Conservation (phyloP, 2,888 invertebrate genomes). For the Calliphora vomitoria region DNA sequence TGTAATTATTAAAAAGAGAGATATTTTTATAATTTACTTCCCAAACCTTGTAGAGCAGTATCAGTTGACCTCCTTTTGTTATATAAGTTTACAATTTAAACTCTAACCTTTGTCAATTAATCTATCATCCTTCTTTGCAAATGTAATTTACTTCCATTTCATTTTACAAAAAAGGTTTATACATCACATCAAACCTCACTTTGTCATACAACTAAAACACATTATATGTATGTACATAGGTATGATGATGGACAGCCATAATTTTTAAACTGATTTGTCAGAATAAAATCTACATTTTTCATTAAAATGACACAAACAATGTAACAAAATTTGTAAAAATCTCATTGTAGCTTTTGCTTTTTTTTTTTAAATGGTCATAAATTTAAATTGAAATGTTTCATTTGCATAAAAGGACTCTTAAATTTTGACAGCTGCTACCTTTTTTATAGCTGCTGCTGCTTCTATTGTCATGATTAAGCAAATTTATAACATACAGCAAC, state of each 20-base stretch:
- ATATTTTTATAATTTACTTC: too few species aligned
- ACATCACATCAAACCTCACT: background rate
- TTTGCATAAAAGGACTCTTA: slow-evolving; percentile 39
- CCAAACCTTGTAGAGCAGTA: too few species aligned
- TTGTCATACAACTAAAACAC: background rate
- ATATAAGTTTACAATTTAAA: background rate
- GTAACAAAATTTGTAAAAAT: background rate
- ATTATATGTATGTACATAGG: background rate
- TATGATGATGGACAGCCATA: background rate
- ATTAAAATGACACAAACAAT: background rate
- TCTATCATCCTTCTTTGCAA: background rate
- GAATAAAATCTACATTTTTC: slow-evolving; percentile 13
- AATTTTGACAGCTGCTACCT: slow-evolving; percentile 29
- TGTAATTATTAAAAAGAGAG: too few species aligned
- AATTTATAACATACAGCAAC: slow-evolving; percentile 12
- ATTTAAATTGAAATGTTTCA: slow-evolving; percentile 46
- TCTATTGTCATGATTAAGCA: background rate
- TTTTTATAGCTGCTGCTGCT: background rate
- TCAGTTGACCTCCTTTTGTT: too few species aligned
- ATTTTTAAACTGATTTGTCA: slow-evolving; percentile 4
- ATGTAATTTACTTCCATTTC: background rate
- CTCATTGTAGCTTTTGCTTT: background rate
- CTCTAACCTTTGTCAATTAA: background rate
- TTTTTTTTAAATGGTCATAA: slow-evolving; percentile 30
- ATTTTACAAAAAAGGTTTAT: background rate